Evolutionary conservation across 2,113 vertebrate species (phyloP), one percentile per base, ranked within the genome.

Genomic region (Mola mola): DNA sequence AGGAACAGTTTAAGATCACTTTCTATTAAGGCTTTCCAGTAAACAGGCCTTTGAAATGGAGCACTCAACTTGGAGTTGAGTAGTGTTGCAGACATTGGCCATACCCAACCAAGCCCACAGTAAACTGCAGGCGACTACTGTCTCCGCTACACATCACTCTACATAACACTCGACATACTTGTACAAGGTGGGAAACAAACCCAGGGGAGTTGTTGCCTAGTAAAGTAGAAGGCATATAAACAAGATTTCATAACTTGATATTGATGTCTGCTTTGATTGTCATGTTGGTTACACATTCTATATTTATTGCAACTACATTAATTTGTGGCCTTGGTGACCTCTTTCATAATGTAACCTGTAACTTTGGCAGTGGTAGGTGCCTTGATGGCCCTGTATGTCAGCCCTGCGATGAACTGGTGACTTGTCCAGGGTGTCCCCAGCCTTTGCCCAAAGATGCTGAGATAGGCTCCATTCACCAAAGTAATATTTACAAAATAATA

Each of bases 11-110:
- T 86, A 86, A 87, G 77, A 89, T 89, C 89, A 89, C 84, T 86
- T 92, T 84, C 86, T 90, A 89, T 91, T 88, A 89, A 80, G 80
- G 77, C 74, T 72, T 83, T 79, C 84, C 85, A 86, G 84, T 83
- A 87, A 88, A 90, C 75, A 85, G 82, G 79, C 82, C 87, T 90
- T 92, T 91, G 85, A 91, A 90, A 89, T 72, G 59, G 83, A 88
- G 86, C 83, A 80, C 85, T 87, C 78, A 82, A 79, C 75, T 85
- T 62, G 17, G 73, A 78, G 79, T 79, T 28, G 71, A 76, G 78
- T 72, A 89, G 82, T 58, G 74, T 79, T 82, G 84, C 81, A 78
- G 86, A 86, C 88, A 92, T 92, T 86, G 92, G 89, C 89, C 88
- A 91, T 79, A 84, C 80, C 82, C 79, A 83, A 68, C 63, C 75